Base-by-base conservation (phyloP, 2,113 vertebrate species). In the Tapirus terrestris region DNA sequence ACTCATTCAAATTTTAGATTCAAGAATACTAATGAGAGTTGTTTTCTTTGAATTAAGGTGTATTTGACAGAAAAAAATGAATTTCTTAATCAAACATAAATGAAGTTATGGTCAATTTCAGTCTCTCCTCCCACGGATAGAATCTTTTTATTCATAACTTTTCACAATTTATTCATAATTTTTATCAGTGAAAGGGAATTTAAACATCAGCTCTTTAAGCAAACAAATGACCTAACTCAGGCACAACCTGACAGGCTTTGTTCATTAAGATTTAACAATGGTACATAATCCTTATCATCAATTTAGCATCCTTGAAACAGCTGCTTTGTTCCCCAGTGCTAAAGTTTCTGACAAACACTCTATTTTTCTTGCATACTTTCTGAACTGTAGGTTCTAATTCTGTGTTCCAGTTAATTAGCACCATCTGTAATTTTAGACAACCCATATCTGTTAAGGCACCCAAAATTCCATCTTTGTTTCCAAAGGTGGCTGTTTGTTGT, bases 201-300 rank as follows among this genome's bases (percentile, higher is more conserved):
- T 91, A 97, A 98, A 96, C 65, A 82, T 90, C 84, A 73, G 67
- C 75, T 97, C 79, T 97, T 89, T 73, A 48, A 96, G 75, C 89
- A 98, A 98, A 96, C 84, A 96, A 97, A 96, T 96, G 89, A 63
- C 98, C 88, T 98, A 92, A 98, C 98, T 98, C 65, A 94, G 97
- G 86, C 51, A 75, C 76, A 95, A 97, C 92, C 73, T 98, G 96
- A 94, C 95, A 97, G 51, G 68, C 68, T 98, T 97, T 98, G 96
- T 98, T 98, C 98, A 96, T 92, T 91, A 90, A 98, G 83, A 88
- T 98, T 98, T 96, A 97, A 79, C 85, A 2, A 6, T 11, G 63
- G 98, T 98, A 97, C 77, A 18, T 98, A 98, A 98, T 97, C 96
- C 91, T 98, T 97, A 98, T 97, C 79, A 97, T 98, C 98, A 90